phyloP scores from a whole-genome alignment of 2,797 vertebrate species.

The Enteromius afrohamiltoni region DNA sequence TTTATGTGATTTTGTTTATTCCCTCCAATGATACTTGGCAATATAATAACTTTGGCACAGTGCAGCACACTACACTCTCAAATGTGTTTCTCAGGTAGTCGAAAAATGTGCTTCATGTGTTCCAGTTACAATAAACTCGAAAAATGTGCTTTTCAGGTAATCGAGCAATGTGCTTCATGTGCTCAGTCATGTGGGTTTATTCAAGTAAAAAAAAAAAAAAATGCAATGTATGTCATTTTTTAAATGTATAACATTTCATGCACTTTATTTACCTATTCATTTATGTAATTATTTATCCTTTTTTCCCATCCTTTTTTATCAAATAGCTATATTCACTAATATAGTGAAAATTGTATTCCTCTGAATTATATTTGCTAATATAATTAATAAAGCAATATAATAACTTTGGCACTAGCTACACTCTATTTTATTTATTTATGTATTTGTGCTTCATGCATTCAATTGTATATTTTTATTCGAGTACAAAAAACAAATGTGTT shows the following conservation, averaged over 20 bases:
- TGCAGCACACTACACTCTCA: constrained; percentile 4
- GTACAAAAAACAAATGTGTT: no score
- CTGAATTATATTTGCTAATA: not conserved
- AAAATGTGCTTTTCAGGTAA: not conserved
- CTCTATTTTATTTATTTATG: no score
- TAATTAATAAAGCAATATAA: not conserved
- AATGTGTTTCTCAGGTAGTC: no score
- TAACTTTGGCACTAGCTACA: not conserved
- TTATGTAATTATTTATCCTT: no score
- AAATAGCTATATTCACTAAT: not conserved
- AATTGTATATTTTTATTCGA: no score
- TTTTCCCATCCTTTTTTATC: no score
- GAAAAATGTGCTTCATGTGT: not conserved
- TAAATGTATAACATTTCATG: not conserved
- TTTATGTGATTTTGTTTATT: constrained; percentile 14
- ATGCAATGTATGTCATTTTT: no score
- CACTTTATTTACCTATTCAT: not conserved
- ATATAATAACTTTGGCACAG: constrained; percentile 5
- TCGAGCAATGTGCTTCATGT: not conserved
- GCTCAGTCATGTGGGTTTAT: not conserved
- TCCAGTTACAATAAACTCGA: not conserved
- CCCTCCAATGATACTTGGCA: not conserved
- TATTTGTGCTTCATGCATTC: no score
- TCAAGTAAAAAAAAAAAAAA: not conserved
- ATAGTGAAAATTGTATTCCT: no score